These are phyloP conservation scores for Pristionchus arcanus DNA, from an alignment of 2,888 invertebrate species.

Conservation along the genomic window DNA sequence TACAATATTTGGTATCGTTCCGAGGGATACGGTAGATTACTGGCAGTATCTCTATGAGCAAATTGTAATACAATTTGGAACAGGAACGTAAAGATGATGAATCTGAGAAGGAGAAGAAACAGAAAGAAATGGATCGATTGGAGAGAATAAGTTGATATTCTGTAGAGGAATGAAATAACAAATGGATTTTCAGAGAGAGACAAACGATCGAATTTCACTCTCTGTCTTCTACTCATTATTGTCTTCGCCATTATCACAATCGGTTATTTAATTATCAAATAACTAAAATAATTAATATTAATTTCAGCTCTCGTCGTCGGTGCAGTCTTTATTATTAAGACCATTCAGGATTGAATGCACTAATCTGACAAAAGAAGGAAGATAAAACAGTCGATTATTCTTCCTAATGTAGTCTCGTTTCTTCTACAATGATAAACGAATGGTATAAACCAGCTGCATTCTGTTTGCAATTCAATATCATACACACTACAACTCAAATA, in stretches of 20 bases:
- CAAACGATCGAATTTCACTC: neutral
- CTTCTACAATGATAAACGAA: slow-evolving; percentile 35
- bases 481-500: too few relatives aligned
- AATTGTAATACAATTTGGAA: neutral
- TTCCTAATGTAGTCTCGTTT: neutral
- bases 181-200: neutral
- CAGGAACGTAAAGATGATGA: slow-evolving; percentile 40
- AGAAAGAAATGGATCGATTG: slow-evolving; percentile 9
- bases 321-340: neutral
- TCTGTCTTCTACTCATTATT: neutral
- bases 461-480: too few relatives aligned
- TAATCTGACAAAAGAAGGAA: neutral
- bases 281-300: neutral
- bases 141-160: slow-evolving; percentile 16
- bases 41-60: neutral
- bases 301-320: neutral
- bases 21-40: too few relatives aligned
- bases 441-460: neutral
- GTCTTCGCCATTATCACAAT: neutral
- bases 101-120: slow-evolving; percentile 20
- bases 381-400: neutral
- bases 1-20: neutral
- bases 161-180: neutral
- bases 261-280: neutral
- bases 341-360: neutral